These are phyloP conservation scores for Atractosteus spatula DNA, from an alignment of 2,113 vertebrate genomes.

Conservation along the genomic window DNA sequence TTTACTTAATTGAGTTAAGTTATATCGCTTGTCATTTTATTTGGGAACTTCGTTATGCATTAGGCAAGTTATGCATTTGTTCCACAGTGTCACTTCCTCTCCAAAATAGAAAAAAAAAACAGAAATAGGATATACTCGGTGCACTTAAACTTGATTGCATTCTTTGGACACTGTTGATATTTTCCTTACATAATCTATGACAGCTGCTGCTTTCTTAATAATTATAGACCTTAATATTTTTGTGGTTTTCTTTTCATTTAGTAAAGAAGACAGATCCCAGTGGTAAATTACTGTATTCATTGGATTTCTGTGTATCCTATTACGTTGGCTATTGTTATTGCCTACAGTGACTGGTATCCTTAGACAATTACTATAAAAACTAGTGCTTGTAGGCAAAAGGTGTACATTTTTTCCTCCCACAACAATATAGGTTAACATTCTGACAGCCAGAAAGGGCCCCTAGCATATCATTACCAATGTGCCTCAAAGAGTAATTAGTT, in stretches of 20 bases:
- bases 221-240: not conserved
- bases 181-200: too few relatives aligned
- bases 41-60: too few relatives aligned
- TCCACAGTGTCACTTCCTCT: too few relatives aligned
- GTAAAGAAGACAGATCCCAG: conserved; percentile 25
- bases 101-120: too few relatives aligned
- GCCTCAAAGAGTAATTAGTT: conserved; percentile 33
- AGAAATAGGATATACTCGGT: too few relatives aligned
- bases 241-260: conserved; percentile 21
- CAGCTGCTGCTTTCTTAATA: not conserved
- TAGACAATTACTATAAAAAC: conserved; percentile 32
- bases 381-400: conserved; percentile 36
- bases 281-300: conserved; percentile 37
- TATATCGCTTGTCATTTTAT: too few relatives aligned
- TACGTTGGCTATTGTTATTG: conserved; percentile 40
- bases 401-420: conserved; percentile 19
- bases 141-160: too few relatives aligned
- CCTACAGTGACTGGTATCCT: conserved; percentile 40
- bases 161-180: too few relatives aligned
- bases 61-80: too few relatives aligned
- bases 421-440: conserved; percentile 18
- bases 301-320: conserved; percentile 39
- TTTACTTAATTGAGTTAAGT: too few relatives aligned
- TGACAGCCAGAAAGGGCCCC: conserved; percentile 31
- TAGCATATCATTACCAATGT: conserved; percentile 19